Evolutionary conservation across 1,140 invertebrate genomes (phyloP), one percentile per base, ranked within the genome.

Genomic region (Macrosteles quadrilineatus): DNA sequence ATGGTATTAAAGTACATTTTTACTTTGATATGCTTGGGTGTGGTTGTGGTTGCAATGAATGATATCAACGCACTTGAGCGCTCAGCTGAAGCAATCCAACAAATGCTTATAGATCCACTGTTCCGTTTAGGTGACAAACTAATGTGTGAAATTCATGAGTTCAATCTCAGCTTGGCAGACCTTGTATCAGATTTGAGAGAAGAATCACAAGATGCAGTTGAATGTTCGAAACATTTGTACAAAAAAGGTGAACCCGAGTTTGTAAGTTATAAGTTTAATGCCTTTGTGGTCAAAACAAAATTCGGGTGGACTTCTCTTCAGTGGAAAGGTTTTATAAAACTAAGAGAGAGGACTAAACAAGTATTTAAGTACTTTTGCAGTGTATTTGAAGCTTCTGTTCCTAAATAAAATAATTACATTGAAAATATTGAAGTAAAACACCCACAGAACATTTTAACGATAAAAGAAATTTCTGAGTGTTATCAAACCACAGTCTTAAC

Each of bases 161-260:
- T 19, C n/a, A 50, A 50, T 21, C 14, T 19, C 21, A 17, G n/a
- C 21, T 17, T 50, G 14, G n/a, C n/a, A 4, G n/a, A 50, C n/a
- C n/a, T 50, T 6, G n/a, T 50, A 19, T 50, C 47, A 11, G 47
- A 19, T 50, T 50, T 50, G n/a, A 6, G 47, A 21, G 21, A 50
- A 50, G 47, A 21, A n/a, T 19, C 47, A 19, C 47, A 6, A 50
- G n/a, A 50, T 11, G 47, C 14, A 9, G n/a, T 50, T 4, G 21
- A 21, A 50, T 9, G 21, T 21, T 50, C 47, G 4, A 50, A 19
- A 50, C 6, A 50, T 6, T 50, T 50, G n/a, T 50, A 50, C n/a
- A 19, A 21, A 21, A 50, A 50, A 50, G 47, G 47, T 17, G 47
- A 50, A 50, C 47, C 47, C n/a, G n/a, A 50, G n/a, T 50, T 50